Conservation (phyloP, 2,888 invertebrate species). For the Atrina japonica region DNA sequence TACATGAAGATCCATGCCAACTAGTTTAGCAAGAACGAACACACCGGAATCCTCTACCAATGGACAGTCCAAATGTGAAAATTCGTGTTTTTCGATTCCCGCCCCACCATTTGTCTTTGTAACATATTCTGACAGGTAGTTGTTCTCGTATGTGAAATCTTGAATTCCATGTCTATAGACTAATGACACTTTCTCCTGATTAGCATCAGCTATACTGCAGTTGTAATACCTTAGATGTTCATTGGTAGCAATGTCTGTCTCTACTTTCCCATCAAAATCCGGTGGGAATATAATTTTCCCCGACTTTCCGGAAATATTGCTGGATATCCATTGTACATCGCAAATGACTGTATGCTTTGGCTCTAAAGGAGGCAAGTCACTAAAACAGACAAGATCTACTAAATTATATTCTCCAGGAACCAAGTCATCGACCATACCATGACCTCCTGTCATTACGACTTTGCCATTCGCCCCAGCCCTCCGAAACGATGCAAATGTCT, state of each 20-base stretch:
- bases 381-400: conserved; percentile 49
- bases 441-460: conserved; percentile 47
- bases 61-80: conserved; percentile 57
- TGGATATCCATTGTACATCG: conserved; percentile 42
- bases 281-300: conserved; percentile 50
- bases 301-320: conserved; percentile 34
- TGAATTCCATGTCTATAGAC: conserved; percentile 55
- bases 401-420: conserved; percentile 50
- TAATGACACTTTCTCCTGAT: conserved; percentile 45
- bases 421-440: conserved; percentile 48
- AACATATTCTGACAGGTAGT: conserved; percentile 51
- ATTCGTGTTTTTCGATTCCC: conserved; percentile 54
- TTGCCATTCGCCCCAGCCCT: conserved; percentile 44
- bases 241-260: conserved; percentile 46
- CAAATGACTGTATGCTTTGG: conserved; percentile 48
- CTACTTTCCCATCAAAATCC: conserved; percentile 44
- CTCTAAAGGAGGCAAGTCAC: conserved; percentile 45
- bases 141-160: conserved; percentile 57
- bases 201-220: conserved; percentile 46
- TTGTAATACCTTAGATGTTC: conserved; percentile 53
- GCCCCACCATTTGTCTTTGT: conserved; percentile 39
- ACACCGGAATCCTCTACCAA: conserved; percentile 49
- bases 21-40: conserved; percentile 49
- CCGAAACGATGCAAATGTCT: conserved; percentile 47
- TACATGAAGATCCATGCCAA: conserved; percentile 44